Base-by-base conservation (phyloP, 2,888 invertebrate species). In the Acanthosepion pharaonis region DNA sequence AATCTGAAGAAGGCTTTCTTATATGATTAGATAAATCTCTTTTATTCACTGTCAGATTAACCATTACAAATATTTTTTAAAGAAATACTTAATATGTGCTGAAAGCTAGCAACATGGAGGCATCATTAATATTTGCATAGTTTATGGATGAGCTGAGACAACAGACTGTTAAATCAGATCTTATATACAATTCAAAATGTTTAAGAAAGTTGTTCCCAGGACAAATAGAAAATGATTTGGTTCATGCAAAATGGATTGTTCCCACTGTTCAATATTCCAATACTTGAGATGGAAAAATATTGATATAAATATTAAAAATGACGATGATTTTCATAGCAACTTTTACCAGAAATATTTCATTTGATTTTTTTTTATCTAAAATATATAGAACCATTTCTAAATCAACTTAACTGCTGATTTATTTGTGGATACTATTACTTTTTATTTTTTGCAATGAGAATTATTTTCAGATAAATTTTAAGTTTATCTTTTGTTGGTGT, bases 41-140 rank as follows among this genome's bases (percentile, higher is more conserved):
- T 78, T n/a, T 78, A 78, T 78, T 78, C 78, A 78, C n/a, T 78
- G 78, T 33, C n/a, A 78, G n/a, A 78, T 78, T 78, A n/a, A 33
- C 33, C 5, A 15, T 78, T 11, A n/a, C n/a, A 78, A 78, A 78
- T 11, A 78, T 78, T n/a, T 23, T 20, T 5, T 25, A 59, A 78
- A 78, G 78, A n/a, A 78, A 78, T 78, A 78, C 18, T 33, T 11
- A 78, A 78, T 78, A n/a, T 23, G 78, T n/a, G 33, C n/a, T 78
- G 78, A 15, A 78, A 59, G 9, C 78, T n/a, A 78, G 18, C n/a
- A 78, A n/a, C 18, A 78, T n/a, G 5, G 78, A 78, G 33, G n/a
- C 15, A 78, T n/a, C n/a, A 33, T 78, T 78, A n/a, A 78, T 78
- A 18, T n/a, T n/a, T 78, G 78, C 78, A 78, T 33, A 18, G n/a